These are phyloP conservation scores for Heterohyrax brucei DNA, from an alignment of 2,797 vertebrate species.

Conservation along the genomic window DNA sequence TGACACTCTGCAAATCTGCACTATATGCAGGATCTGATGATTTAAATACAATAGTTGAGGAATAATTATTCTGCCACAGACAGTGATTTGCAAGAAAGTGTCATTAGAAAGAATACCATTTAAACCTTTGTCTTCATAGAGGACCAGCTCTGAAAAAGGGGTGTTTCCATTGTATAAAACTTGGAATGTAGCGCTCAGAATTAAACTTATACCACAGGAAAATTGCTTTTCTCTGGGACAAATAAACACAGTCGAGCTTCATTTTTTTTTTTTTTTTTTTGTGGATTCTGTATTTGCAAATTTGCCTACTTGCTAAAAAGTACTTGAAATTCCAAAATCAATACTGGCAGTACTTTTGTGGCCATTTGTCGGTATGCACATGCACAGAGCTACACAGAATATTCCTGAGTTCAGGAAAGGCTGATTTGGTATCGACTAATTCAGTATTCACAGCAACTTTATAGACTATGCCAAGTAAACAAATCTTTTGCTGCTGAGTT, in stretches of 20 bases:
- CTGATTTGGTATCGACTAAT: not conserved
- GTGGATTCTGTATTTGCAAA: not conserved
- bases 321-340: not conserved
- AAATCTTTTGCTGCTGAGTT: too few species aligned
- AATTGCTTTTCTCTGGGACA: not conserved
- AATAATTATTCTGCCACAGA: not conserved
- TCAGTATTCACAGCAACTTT: not conserved
- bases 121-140: constrained; percentile 12
- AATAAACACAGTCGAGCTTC: not conserved
- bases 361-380: not conserved
- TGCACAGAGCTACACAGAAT: not conserved
- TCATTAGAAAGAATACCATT: constrained; percentile 3
- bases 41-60: constrained; percentile 18
- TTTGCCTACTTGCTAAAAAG: not conserved
- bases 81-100: constrained; percentile 32
- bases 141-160: not conserved
- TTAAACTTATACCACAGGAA: not conserved
- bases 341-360: not conserved
- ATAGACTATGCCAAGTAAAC: not conserved
- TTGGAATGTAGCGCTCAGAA: not conserved
- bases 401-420: not conserved
- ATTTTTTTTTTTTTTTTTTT: not conserved
- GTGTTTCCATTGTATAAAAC: not conserved
- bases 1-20: constrained; percentile 27
- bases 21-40: constrained; percentile 41